These are phyloP conservation scores for Platyscapa corneri DNA, from an alignment of 1,140 invertebrate genomes.

Conservation along the genomic window DNA sequence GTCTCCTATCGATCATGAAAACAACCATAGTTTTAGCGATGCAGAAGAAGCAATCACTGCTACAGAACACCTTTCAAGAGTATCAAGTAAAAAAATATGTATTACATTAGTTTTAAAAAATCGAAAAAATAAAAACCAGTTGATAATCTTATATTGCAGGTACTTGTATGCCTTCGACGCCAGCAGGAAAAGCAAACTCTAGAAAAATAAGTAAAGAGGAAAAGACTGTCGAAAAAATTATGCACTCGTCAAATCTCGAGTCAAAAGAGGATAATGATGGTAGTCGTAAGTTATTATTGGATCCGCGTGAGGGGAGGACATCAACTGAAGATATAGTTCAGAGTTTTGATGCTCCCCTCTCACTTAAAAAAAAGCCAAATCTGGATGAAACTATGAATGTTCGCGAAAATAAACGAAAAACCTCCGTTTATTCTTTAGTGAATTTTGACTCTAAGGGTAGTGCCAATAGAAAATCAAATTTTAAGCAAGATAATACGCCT, in stretches of 20 bases:
- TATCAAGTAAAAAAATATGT: constrained; percentile 60
- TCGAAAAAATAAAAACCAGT: background rate
- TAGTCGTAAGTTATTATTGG: constrained; percentile 55
- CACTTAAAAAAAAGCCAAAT: constrained; percentile 52
- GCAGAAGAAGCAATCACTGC: constrained; percentile 70
- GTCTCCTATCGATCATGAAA: constrained; percentile 67
- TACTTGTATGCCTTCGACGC: constrained; percentile 66
- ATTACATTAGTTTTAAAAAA: background rate
- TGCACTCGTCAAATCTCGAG: constrained; percentile 59
- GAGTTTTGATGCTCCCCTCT: constrained; percentile 56
- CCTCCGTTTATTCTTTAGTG: constrained; percentile 60
- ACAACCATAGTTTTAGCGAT: constrained; percentile 69
- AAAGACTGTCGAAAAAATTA: constrained; percentile 65
- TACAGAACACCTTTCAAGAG: constrained; percentile 65
- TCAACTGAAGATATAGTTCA: constrained; percentile 58
- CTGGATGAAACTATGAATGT: constrained; percentile 56
- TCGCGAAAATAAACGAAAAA: constrained; percentile 59
- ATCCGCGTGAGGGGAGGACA: constrained; percentile 56
- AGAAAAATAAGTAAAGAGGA: constrained; percentile 69
- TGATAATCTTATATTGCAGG: constrained; percentile 51
- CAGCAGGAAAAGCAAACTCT: constrained; percentile 67
- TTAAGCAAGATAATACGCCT: constrained; percentile 49
- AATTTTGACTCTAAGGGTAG: constrained; percentile 58
- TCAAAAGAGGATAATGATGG: constrained; percentile 56
- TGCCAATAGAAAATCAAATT: constrained; percentile 53